phyloP scores from a whole-genome alignment of 2,113 vertebrate species.

The Trichomycterus rosablanca region DNA sequence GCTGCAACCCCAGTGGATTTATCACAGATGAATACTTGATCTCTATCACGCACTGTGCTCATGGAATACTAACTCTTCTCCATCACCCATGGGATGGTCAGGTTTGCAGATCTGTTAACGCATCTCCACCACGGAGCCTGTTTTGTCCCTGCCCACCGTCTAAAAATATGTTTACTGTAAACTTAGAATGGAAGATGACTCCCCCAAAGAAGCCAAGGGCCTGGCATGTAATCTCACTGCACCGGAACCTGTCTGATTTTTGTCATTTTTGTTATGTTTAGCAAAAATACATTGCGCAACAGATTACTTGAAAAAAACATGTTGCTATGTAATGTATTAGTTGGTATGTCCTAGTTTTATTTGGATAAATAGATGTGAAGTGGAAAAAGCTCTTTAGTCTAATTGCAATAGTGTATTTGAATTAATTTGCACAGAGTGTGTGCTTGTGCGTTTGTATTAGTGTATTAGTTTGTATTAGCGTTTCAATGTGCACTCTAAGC shows the following conservation, averaged over 20 bases:
- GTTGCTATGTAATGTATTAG: conserved; percentile 21
- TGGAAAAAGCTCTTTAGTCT: conserved; percentile 20
- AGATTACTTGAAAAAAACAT: conserved; percentile 4
- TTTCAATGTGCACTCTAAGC: conserved; percentile 3
- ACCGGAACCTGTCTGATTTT: conserved; percentile 11
- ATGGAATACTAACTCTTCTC: conserved; percentile 45
- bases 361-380: conserved; percentile 28
- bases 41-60: conserved; percentile 31
- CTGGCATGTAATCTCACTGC: conserved; percentile 12
- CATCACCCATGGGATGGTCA: conserved; percentile 39
- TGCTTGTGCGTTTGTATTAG: conserved; percentile 23
- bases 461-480: conserved; percentile 18
- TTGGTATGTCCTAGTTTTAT: conserved; percentile 18
- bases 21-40: conserved; percentile 47
- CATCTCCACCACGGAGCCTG: conserved; percentile 17
- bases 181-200: conserved; percentile 41
- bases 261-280: conserved; percentile 6
- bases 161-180: conserved; percentile 41
- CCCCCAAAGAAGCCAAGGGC: conserved; percentile 30
- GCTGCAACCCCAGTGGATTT: conserved; percentile 31
- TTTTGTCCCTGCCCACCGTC: conserved; percentile 21
- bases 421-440: conserved; percentile 31
- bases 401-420: conserved; percentile 30
- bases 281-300: neutral
- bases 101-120: conserved; percentile 46